Evolutionary conservation across 1,140 invertebrate genomes (phyloP).

Genomic region (Tetragonula clypearis): DNA sequence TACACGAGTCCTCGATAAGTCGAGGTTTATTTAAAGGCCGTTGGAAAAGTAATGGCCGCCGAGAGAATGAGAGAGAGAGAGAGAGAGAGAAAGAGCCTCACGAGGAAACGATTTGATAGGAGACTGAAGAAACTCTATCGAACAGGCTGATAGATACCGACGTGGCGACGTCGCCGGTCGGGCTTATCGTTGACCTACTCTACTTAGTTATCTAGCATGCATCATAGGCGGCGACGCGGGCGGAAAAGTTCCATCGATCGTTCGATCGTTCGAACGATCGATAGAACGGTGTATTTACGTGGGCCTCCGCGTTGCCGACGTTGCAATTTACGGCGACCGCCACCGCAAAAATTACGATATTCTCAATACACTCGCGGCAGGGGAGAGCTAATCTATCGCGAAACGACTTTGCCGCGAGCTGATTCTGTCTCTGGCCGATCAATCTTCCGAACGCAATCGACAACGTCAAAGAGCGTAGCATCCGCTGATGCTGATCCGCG

Average conservation of each 20-base stretch:
- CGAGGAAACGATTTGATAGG: conserved; percentile 23
- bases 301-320: conserved; percentile 3
- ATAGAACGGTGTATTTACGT: conserved; percentile 12
- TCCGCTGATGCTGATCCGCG: too few species aligned
- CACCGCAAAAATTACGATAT: conserved; percentile 26
- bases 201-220: conserved; percentile 34
- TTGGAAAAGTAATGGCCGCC: conserved; percentile 34
- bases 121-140: not conserved
- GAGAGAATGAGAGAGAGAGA: not conserved
- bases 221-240: not conserved
- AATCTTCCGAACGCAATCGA: conserved; percentile 3
- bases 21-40: conserved; percentile 37
- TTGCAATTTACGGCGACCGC: conserved; percentile 19
- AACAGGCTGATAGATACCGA: conserved; percentile 41
- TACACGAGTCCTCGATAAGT: conserved; percentile 39
- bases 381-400: conserved; percentile 3
- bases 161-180: not conserved
- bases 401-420: not conserved
- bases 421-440: not conserved
- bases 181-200: conserved; percentile 53
- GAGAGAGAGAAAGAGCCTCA: not conserved
- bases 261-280: conserved; percentile 32
- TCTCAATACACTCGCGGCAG: not conserved
- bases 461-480: too few species aligned
- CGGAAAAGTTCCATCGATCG: conserved; percentile 36